A percentile compares a stretch with the other conserved stretches of the same genome.
Conservation (phyloP, 2,888 invertebrate species). For the Andricus curvator region DNA sequence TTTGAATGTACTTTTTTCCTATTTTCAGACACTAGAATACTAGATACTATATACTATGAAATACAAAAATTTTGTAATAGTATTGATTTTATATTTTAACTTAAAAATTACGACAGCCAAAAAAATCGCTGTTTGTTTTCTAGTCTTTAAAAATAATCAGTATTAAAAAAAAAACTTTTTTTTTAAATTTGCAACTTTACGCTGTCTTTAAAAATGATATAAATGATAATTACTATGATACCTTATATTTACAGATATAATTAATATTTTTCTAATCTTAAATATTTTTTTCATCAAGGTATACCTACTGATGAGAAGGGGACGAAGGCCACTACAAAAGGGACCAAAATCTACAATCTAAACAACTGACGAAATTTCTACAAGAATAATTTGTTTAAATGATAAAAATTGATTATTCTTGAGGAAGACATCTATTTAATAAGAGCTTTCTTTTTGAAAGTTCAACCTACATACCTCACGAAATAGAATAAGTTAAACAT, state of each 20-base stretch:
- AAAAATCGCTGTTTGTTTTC: no score
- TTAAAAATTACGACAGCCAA: no score
- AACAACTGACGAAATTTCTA: not conserved
- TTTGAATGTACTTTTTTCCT: no score
- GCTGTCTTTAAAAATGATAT: no score
- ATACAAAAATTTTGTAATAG: no score
- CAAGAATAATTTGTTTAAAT: not conserved
- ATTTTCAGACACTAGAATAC: no score
- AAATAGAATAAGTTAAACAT: not conserved
- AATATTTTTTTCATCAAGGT: not conserved
- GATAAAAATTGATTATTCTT: not conserved
- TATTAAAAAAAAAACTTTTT: no score
- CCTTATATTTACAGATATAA: not conserved
- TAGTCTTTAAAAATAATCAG: no score
- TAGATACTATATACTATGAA: no score
- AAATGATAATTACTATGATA: no score
- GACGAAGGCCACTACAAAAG: not conserved
- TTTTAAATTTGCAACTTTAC: no score
- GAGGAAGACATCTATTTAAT: not conserved
- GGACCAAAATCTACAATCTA: not conserved
- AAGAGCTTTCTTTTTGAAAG: not conserved
- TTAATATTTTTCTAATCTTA: not conserved
- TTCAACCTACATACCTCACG: not conserved
- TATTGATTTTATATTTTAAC: no score
- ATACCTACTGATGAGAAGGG: not conserved